A percentile compares a stretch with the other conserved stretches of the same genome.
Conservation (phyloP, 2,888 invertebrate genomes). For the Parnassius orleans region DNA sequence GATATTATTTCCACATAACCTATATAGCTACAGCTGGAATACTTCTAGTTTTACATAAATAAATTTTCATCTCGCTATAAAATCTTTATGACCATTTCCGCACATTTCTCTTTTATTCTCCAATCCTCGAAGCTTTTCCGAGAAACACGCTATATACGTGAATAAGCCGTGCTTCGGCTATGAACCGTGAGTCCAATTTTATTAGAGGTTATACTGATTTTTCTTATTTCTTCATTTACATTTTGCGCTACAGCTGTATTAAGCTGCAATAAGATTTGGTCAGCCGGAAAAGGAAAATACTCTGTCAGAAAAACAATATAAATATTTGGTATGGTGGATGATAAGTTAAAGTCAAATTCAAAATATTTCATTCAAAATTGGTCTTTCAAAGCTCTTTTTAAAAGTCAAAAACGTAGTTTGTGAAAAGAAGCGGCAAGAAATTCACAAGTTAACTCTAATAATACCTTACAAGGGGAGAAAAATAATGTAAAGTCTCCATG, state of each 20-base stretch:
- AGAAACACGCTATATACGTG: slow-evolving; percentile 1
- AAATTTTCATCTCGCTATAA: slow-evolving; percentile 45
- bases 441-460: no score
- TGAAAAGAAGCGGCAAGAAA: no score
- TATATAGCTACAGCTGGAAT: slow-evolving; percentile 10
- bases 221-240: background rate
- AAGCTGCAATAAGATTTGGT: no score
- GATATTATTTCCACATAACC: background rate
- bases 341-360: no score
- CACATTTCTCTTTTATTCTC: slow-evolving; percentile 35
- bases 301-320: no score
- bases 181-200: background rate
- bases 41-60: slow-evolving; percentile 13
- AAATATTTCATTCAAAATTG: no score
- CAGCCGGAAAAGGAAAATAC: no score
- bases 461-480: no score
- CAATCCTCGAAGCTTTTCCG: background rate
- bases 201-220: background rate
- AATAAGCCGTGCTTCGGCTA: background rate
- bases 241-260: background rate
- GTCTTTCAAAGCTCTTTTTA: no score
- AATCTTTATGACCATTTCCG: slow-evolving; percentile 68
- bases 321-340: no score
- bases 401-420: no score
- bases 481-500: no score